Evolutionary conservation across 2,888 invertebrate species (phyloP).

Genomic region (Lutraria lutraria): DNA sequence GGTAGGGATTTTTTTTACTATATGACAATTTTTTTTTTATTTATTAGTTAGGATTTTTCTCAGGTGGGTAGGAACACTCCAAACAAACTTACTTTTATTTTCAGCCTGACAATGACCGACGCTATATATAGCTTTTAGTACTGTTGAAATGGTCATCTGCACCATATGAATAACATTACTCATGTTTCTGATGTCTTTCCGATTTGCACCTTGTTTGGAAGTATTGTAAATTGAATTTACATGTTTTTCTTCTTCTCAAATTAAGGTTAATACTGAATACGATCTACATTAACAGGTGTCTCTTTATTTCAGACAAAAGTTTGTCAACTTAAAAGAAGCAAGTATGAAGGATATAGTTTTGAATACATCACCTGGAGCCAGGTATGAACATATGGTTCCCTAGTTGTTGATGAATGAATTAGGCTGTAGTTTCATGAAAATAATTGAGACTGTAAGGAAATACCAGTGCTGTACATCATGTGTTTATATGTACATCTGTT

Average conservation of each 20-base stretch:
- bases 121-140: neutral
- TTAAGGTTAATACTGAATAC: neutral
- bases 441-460: no score
- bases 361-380: conserved; percentile 76
- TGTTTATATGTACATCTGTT: no score
- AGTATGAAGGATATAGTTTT: conserved; percentile 69
- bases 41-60: no score
- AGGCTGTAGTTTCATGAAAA: no score
- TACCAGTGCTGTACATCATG: no score
- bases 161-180: neutral
- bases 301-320: conserved; percentile 75
- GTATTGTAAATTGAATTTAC: neutral
- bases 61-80: no score
- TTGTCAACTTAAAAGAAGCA: conserved; percentile 80
- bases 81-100: no score
- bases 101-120: no score
- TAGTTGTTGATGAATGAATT: no score
- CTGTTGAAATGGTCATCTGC: neutral
- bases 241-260: neutral
- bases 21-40: no score
- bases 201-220: neutral
- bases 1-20: no score
- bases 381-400: conserved; percentile 66
- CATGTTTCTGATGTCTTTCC: neutral
- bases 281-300: no score